Conservation (phyloP, 2,888 invertebrate genomes). For the Chorisops tibialis region DNA sequence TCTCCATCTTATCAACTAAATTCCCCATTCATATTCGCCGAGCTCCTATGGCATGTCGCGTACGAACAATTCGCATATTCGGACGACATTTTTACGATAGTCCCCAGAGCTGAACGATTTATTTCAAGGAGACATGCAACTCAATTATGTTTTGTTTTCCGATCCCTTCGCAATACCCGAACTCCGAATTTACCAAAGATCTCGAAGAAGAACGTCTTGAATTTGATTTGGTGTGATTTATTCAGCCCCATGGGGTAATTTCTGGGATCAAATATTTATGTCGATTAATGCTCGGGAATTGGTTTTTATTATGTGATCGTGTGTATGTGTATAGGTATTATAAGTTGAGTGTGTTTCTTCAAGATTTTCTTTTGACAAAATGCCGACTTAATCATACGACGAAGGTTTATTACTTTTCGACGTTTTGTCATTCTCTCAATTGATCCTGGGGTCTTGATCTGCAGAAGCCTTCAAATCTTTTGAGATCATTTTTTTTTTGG, state of each 20-base stretch:
- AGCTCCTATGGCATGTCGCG: not conserved
- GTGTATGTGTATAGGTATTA: too few species aligned
- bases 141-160: slow-evolving; percentile 6
- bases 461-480: too few species aligned
- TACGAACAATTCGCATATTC: not conserved
- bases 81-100: slow-evolving; percentile 18
- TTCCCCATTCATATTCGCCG: not conserved
- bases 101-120: not conserved
- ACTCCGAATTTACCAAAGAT: not conserved
- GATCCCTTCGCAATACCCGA: not conserved
- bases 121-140: slow-evolving; percentile 14
- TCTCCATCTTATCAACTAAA: not conserved
- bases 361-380: not conserved
- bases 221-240: slow-evolving; percentile 28
- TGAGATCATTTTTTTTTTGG: too few species aligned
- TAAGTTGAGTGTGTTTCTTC: too few species aligned
- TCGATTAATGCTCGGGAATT: slow-evolving; percentile 17
- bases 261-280: slow-evolving; percentile 22
- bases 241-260: slow-evolving; percentile 25
- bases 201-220: not conserved
- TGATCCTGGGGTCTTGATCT: too few species aligned
- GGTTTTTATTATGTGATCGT: not conserved
- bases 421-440: slow-evolving; percentile 4
- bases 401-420: slow-evolving; percentile 7
- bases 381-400: slow-evolving; percentile 12